Evolutionary conservation across 2,888 invertebrate species (phyloP), one percentile per base, ranked within the genome.

Genomic region (Dexiosoma caninum): DNA sequence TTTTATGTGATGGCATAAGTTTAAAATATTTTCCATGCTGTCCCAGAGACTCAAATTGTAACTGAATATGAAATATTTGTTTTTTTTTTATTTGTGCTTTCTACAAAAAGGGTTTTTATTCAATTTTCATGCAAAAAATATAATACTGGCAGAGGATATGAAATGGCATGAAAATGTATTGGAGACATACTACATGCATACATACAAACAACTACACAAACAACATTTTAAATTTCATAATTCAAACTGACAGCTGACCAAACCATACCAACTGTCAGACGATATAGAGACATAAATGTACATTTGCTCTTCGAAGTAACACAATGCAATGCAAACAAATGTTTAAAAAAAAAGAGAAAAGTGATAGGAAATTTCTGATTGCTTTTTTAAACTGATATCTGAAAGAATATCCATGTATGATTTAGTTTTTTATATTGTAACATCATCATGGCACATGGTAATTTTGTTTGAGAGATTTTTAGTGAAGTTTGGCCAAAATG

Each of bases 231-330:
- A 46, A 62, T 55, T 71, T 71, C 66, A 71, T 80, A 76, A 80
- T 71, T 76, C 42, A 76, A 60, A 42, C 55, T 76, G 80, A 80
- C 80, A 80, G 60, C 60, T 71, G 71, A 67, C 71, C 59, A 57
- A 79, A 74, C 75, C 49, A 66, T 70, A n/a, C 21, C 42, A 66
- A 78, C 42, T 71, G 59, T 40, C 40, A 75, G 10, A 23, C 35
- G 19, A n/a, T 51, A n/a, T 23, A 21, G 12, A 40, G 21, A 49
- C 10, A 55, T n/a, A 66, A 4, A 71, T 60, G n/a, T 4, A 49
- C 0, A 60, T 37, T 57, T 21, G 30, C 7, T 32, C 67, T 44
- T 35, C 9, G 9, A 19, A 49, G n/a, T n/a, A n/a, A 40, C 14
- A 16, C 19, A 21, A 1, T 10, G 14, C 49, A 12, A 23, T 51